These are phyloP conservation scores for Lutjanus erythropterus DNA, from an alignment of 2,113 vertebrate genomes.

Conservation along the genomic window DNA sequence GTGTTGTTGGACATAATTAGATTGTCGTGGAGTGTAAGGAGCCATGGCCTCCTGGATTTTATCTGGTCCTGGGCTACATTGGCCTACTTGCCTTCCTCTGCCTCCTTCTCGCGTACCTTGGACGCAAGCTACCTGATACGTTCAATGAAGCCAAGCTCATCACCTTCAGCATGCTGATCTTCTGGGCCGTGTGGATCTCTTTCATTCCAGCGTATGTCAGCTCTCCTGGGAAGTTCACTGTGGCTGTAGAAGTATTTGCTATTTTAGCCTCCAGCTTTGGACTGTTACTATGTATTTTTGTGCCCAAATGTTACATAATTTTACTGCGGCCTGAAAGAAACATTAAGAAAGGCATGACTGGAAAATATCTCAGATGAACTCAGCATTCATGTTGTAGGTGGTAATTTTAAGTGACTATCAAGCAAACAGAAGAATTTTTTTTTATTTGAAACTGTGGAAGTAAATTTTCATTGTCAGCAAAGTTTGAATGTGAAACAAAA, in stretches of 20 bases:
- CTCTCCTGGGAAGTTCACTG: conserved; percentile 84
- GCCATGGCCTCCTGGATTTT: conserved; percentile 81
- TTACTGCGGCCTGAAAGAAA: conserved; percentile 83
- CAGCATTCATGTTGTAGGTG: background rate
- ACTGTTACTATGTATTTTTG: conserved; percentile 84
- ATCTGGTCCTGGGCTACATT: conserved; percentile 83
- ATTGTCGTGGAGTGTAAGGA: conserved; percentile 85
- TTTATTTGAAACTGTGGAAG: background rate
- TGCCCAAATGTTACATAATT: conserved; percentile 85
- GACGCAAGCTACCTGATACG: conserved; percentile 81
- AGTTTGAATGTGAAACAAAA: background rate
- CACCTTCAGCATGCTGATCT: conserved; percentile 86
- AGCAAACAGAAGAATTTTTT: background rate
- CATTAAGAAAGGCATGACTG: conserved; percentile 78
- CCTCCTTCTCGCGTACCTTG: conserved; percentile 82
- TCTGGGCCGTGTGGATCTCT: conserved; percentile 85
- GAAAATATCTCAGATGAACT: conserved; percentile 54
- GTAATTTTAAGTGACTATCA: background rate
- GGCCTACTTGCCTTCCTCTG: conserved; percentile 82
- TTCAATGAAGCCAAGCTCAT: conserved; percentile 81
- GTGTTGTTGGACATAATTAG: conserved; percentile 32
- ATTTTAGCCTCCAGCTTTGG: conserved; percentile 85
- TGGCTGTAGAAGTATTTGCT: conserved; percentile 86
- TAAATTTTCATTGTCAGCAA: background rate
- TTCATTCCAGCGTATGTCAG: conserved; percentile 85